Conservation (phyloP, 1,140 invertebrate genomes). For the Drusus annulatus region DNA sequence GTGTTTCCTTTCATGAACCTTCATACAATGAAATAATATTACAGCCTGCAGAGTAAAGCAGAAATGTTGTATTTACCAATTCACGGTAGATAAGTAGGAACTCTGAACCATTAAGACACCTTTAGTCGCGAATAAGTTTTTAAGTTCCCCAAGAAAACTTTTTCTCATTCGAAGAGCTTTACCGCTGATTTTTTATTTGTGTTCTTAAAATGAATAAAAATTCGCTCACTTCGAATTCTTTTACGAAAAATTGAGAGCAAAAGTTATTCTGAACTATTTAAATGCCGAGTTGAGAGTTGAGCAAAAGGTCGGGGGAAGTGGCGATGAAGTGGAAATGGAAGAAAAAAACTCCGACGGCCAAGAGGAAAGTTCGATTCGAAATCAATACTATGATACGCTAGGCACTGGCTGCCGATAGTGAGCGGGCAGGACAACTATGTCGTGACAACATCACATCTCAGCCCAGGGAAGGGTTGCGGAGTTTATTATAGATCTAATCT, state of each 20-base stretch:
- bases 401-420: too few relatives aligned
- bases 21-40: too few relatives aligned
- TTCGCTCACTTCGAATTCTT: conserved; percentile 9
- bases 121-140: not conserved
- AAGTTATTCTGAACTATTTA: conserved; percentile 1
- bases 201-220: conserved; percentile 21
- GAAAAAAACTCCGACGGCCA: not conserved
- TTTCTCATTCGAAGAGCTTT: not conserved
- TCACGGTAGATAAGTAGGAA: too few relatives aligned
- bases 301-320: not conserved
- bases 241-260: conserved; percentile 1
- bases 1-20: too few relatives aligned
- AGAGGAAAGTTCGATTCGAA: not conserved
- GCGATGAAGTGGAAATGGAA: not conserved
- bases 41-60: too few relatives aligned
- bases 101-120: too few relatives aligned
- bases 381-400: too few relatives aligned
- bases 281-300: not conserved
- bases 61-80: too few relatives aligned
- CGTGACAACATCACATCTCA: conserved; percentile 14
- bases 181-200: conserved; percentile 19
- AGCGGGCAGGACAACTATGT: not conserved
- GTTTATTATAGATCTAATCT: conserved; percentile 7
- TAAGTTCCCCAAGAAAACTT: not conserved
- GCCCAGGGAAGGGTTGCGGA: not conserved